Evolutionary conservation across 2,113 vertebrate genomes (phyloP).

Genomic region (Callocephalon fimbriatum): DNA sequence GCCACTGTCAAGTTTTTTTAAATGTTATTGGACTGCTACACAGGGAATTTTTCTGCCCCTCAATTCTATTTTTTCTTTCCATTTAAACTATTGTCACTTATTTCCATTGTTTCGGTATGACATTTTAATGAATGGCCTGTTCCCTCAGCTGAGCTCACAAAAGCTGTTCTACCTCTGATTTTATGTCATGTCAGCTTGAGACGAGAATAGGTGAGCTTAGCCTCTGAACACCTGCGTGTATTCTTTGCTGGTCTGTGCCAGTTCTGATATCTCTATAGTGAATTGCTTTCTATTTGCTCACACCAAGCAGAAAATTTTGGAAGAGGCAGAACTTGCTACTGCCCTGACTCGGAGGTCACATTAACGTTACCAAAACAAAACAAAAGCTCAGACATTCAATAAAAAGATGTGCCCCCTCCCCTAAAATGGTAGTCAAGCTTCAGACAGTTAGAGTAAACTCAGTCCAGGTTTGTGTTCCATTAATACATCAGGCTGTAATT

Average conservation of each 20-base stretch:
- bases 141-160: neutral
- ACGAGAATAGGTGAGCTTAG: constrained; percentile 29
- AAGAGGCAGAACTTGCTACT: neutral
- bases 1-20: neutral
- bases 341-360: neutral
- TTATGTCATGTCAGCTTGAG: constrained; percentile 9
- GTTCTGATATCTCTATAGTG: neutral
- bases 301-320: neutral
- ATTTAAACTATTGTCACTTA: neutral
- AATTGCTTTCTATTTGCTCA: neutral
- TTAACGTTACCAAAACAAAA: neutral
- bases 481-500: neutral
- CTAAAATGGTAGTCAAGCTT: neutral
- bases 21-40: neutral
- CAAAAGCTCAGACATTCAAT: neutral
- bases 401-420: neutral
- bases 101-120: neutral
- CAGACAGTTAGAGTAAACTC: neutral
- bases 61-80: neutral
- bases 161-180: constrained; percentile 22
- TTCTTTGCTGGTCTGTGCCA: neutral
- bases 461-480: neutral
- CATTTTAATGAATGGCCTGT: constrained; percentile 38
- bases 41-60: neutral
- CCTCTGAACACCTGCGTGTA: neutral